Percentiles rank a stretch among this genome's conserved stretches.
These are phyloP conservation scores for Augochlora pura DNA, from an alignment of 1,140 invertebrate species.

Conservation along the genomic window DNA sequence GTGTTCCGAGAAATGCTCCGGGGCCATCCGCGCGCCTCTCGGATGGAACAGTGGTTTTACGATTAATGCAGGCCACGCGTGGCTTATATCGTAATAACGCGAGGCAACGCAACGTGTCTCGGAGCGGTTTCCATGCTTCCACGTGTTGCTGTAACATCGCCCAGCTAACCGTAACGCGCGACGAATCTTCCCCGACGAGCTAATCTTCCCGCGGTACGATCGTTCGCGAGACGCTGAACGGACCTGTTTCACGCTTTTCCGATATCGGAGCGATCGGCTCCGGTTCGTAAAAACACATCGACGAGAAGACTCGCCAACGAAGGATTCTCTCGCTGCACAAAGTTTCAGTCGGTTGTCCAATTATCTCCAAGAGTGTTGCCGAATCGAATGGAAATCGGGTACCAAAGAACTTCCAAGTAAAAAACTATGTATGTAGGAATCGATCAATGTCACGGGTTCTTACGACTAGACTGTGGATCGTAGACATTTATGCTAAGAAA, in stretches of 20 bases:
- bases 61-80: conserved; percentile 59
- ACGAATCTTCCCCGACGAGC: conserved; percentile 43
- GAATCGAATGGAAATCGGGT: too few species aligned
- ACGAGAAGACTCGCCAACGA: neutral
- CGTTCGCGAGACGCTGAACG: conserved; percentile 5
- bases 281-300: neutral
- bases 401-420: too few species aligned
- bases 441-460: too few species aligned
- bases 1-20: conserved; percentile 55
- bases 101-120: conserved; percentile 55
- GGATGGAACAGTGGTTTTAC: conserved; percentile 50
- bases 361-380: too few species aligned
- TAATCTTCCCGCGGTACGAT: conserved; percentile 35
- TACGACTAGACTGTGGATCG: too few species aligned
- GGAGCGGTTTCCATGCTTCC: conserved; percentile 36
- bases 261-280: neutral
- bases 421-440: too few species aligned
- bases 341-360: too few species aligned
- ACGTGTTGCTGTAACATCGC: conserved; percentile 28
- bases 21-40: conserved; percentile 47
- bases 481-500: too few species aligned
- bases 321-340: too few species aligned
- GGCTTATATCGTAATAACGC: conserved; percentile 69
- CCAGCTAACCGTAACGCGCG: conserved; percentile 15
- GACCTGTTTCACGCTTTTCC: conserved; percentile 22